A percentile compares a stretch with the other conserved stretches of the same genome.
Evolutionary conservation across 2,797 vertebrate genomes (phyloP).

Genomic region (Lophotriccus pileatus): DNA sequence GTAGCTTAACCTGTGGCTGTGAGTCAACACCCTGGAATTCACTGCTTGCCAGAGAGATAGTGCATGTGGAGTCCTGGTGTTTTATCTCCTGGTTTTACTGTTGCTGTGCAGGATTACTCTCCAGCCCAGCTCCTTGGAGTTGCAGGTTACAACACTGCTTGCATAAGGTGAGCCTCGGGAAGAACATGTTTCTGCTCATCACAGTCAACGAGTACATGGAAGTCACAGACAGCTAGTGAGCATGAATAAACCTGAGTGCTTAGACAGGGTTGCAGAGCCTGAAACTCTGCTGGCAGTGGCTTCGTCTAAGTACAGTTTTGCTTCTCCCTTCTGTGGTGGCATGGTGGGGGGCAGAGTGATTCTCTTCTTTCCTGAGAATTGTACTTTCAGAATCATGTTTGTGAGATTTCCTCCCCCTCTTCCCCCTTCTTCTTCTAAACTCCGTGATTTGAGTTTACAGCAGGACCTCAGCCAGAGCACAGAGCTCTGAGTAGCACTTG

Average conservation of each 20-base stretch:
- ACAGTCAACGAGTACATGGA: rapidly evolving
- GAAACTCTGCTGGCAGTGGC: neutral
- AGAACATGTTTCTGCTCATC: neutral
- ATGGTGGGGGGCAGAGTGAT: neutral
- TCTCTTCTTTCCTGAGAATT: neutral
- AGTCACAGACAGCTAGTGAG: neutral
- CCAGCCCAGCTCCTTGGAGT: neutral
- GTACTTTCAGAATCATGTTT: neutral
- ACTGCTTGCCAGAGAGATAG: neutral
- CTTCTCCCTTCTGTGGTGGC: neutral
- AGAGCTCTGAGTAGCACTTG: neutral
- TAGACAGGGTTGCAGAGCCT: neutral
- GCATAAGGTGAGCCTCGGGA: neutral
- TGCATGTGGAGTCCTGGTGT: neutral
- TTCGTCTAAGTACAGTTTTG: neutral
- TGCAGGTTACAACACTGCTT: neutral
- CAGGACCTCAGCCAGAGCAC: neutral
- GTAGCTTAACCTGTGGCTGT: neutral
- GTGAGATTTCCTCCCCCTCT: neutral
- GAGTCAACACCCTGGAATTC: neutral
- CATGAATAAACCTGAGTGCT: neutral
- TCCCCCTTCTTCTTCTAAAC: neutral
- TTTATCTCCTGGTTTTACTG: neutral
- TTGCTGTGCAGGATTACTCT: neutral
- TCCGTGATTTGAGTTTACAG: neutral